These are phyloP conservation scores for Vollenhovia emeryi DNA, from an alignment of 1,140 invertebrate genomes.

Conservation along the genomic window DNA sequence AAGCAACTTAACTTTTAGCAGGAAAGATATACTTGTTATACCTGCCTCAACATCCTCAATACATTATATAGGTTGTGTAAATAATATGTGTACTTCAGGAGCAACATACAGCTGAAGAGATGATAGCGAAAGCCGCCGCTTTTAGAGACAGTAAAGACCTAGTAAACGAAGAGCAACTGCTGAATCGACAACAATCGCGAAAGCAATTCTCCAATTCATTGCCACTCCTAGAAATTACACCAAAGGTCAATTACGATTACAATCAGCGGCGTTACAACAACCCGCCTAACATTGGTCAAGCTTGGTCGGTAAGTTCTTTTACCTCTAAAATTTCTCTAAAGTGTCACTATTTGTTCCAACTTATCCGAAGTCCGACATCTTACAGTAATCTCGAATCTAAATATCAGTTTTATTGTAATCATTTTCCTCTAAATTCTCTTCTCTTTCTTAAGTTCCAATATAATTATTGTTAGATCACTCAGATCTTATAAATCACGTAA, in stretches of 20 bases:
- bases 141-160: slow-evolving; percentile 85
- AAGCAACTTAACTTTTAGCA: no score
- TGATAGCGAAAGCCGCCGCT: slow-evolving; percentile 86
- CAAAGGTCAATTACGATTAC: slow-evolving; percentile 71
- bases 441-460: not conserved
- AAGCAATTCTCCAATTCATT: slow-evolving; percentile 54
- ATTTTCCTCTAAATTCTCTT: not conserved
- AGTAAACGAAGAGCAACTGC: slow-evolving; percentile 77
- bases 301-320: slow-evolving; percentile 74
- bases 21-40: no score
- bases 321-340: not conserved
- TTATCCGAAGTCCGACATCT: not conserved
- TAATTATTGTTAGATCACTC: no score
- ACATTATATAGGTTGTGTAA: not conserved
- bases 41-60: no score
- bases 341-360: not conserved
- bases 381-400: not conserved
- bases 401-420: not conserved
- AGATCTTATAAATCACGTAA: not conserved
- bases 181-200: slow-evolving; percentile 44
- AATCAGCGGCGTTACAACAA: slow-evolving; percentile 70
- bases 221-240: slow-evolving; percentile 61
- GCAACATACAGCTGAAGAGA: slow-evolving; percentile 87
- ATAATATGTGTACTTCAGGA: slow-evolving; percentile 80
- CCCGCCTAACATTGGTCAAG: slow-evolving; percentile 66